phyloP scores from a whole-genome alignment of 37 sponge, comb jelly and placozoan genomes.

The Theonella swinhoei region DNA sequence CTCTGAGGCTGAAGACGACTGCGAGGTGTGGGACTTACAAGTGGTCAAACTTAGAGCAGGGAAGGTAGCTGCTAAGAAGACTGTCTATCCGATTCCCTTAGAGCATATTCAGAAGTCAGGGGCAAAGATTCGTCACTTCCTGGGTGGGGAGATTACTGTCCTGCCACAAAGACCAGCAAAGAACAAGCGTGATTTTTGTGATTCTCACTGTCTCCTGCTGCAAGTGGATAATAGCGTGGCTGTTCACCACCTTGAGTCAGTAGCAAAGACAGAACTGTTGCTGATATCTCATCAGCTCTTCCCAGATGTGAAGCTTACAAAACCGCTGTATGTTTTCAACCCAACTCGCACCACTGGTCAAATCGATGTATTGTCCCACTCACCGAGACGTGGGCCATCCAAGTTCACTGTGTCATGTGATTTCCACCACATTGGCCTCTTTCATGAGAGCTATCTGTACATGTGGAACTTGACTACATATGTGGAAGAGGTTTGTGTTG shows the following conservation, averaged over 20 bases:
- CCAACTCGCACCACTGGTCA: slow-evolving; percentile 3
- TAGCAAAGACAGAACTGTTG: background rate
- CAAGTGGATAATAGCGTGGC: slow-evolving; percentile 39
- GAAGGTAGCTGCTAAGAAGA: slow-evolving; percentile 1
- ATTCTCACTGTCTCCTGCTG: slow-evolving; percentile 28
- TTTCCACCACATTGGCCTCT: background rate
- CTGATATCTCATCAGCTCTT: slow-evolving; percentile 28
- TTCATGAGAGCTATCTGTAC: slow-evolving; percentile 34
- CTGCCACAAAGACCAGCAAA: slow-evolving; percentile 8
- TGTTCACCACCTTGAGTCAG: slow-evolving; percentile 33
- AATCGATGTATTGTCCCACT: slow-evolving; percentile 4
- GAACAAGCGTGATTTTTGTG: slow-evolving; percentile 32
- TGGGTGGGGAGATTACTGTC: slow-evolving; percentile 41
- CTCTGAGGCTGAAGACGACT: slow-evolving; percentile 58
- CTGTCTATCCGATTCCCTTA: slow-evolving; percentile 53
- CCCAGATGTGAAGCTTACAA: slow-evolving; percentile 47
- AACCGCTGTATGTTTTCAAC: slow-evolving; percentile 35
- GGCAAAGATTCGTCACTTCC: slow-evolving; percentile 43
- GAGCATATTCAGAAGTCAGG: slow-evolving; percentile 16
- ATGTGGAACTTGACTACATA: slow-evolving; percentile 22
- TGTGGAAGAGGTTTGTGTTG: slow-evolving; percentile 17
- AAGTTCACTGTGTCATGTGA: slow-evolving; percentile 30
- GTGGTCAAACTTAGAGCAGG: slow-evolving; percentile 43
- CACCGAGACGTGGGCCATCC: background rate
- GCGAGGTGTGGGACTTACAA: slow-evolving; percentile 64